Evolutionary conservation across 2,797 vertebrate genomes (phyloP).

Genomic region (Nannoperca australis): DNA sequence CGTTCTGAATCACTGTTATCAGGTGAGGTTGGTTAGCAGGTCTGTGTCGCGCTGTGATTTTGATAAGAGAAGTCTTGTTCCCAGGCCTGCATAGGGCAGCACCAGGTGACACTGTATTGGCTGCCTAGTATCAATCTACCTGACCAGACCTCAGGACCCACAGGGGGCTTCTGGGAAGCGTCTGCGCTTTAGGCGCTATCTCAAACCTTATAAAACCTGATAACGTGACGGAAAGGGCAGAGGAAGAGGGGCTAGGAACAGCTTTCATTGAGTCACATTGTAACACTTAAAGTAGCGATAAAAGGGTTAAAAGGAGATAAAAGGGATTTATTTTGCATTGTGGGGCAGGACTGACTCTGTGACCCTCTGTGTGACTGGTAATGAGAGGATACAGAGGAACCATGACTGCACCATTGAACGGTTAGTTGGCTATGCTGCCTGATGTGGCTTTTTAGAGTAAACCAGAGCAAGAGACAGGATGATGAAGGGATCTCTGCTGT

Average conservation of each 20-base stretch:
- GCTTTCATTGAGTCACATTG: constrained; percentile 47
- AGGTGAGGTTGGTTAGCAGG: constrained; percentile 66
- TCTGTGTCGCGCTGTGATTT: constrained; percentile 62
- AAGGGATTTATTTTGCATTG: constrained; percentile 32
- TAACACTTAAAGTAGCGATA: constrained; percentile 47
- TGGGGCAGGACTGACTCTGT: constrained; percentile 22
- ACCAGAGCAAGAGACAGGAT: constrained; percentile 22
- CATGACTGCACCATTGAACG: constrained; percentile 32
- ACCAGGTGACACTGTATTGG: constrained; percentile 27
- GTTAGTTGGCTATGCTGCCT: constrained; percentile 27
- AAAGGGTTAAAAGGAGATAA: constrained; percentile 59
- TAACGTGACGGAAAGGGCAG: constrained; percentile 51
- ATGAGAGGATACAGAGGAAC: constrained; percentile 47
- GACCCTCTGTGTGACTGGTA: constrained; percentile 38
- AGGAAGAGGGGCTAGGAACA: constrained; percentile 30
- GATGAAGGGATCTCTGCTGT: constrained; percentile 18
- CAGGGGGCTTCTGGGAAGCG: constrained; percentile 59
- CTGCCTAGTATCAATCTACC: constrained; percentile 53
- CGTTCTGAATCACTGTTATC: constrained; percentile 64
- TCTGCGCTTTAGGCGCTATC: constrained; percentile 59
- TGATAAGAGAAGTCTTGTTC: constrained; percentile 74
- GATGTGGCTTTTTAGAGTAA: constrained; percentile 22
- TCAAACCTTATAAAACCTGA: constrained; percentile 66
- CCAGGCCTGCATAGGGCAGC: constrained; percentile 20
- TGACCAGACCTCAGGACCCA: constrained; percentile 50